Conservation (phyloP, 2,113 vertebrate genomes). For the Prunella himalayana region DNA sequence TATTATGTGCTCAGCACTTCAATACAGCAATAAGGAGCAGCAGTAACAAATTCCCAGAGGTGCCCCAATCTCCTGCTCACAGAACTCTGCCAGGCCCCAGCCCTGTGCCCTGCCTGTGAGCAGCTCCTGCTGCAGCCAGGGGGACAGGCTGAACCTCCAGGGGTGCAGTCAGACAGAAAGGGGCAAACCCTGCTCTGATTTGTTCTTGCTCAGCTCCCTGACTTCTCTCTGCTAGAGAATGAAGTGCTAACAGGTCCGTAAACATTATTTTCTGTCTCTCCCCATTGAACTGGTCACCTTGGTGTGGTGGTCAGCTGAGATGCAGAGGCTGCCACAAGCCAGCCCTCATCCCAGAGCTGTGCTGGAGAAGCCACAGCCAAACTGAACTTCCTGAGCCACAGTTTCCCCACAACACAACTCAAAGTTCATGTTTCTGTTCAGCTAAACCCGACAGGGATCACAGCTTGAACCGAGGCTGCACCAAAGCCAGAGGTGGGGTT, state of each 20-base stretch:
- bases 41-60: accelerated
- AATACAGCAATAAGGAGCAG: not conserved
- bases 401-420: not conserved
- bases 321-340: not conserved
- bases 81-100: not conserved
- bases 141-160: accelerated
- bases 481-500: accelerated
- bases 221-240: not conserved
- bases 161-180: accelerated
- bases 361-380: not conserved
- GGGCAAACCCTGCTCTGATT: not conserved
- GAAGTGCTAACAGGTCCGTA: not conserved
- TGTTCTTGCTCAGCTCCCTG: not conserved
- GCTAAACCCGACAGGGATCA: too few relatives aligned
- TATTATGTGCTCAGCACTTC: too few relatives aligned
- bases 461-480: accelerated
- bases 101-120: accelerated
- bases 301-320: not conserved
- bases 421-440: not conserved
- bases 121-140: not conserved
- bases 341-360: not conserved
- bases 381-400: not conserved
- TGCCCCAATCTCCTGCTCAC: not conserved
- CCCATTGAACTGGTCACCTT: not conserved
- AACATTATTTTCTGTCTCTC: accelerated